Evolutionary conservation across 35 echinoderm and acorn worm genomes (phyloP).

Genomic region (Patiria miniata): DNA sequence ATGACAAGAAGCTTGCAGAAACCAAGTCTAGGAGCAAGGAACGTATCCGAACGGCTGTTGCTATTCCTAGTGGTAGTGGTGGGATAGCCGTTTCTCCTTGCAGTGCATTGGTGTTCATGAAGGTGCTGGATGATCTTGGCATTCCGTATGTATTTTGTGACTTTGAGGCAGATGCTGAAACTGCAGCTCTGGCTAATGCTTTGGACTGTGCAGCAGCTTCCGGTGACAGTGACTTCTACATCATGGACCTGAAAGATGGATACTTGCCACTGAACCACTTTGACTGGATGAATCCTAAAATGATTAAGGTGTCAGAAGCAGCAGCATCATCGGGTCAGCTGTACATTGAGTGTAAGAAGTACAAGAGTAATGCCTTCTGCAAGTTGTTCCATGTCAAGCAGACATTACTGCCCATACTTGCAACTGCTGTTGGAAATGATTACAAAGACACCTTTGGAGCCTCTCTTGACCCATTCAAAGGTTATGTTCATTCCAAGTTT

Average conservation of each 20-base stretch:
- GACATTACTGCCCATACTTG: conserved; percentile 76
- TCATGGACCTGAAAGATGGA: conserved; percentile 77
- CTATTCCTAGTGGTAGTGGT: conserved; percentile 39
- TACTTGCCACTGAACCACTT: conserved; percentile 78
- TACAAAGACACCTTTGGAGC: conserved; percentile 59
- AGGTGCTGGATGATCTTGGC: conserved; percentile 61
- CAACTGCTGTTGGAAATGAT: conserved; percentile 82
- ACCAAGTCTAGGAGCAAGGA: conserved; percentile 54
- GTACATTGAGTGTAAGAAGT: conserved; percentile 56
- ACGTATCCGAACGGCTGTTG: conserved; percentile 43
- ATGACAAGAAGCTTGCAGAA: conserved; percentile 84
- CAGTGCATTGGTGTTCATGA: conserved; percentile 40
- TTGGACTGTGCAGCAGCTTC: conserved; percentile 68
- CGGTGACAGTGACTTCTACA: conserved; percentile 89
- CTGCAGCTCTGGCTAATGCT: conserved; percentile 71
- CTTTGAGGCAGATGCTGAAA: conserved; percentile 97
- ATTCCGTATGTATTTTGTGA: conserved; percentile 75
- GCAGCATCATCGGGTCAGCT: not conserved
- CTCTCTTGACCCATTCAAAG: conserved; percentile 53
- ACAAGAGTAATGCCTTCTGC: conserved; percentile 66
- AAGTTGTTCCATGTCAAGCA: conserved; percentile 64
- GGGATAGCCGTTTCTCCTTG: conserved; percentile 59
- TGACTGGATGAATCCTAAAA: conserved; percentile 57
- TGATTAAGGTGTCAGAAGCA: not conserved
- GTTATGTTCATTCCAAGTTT: conserved; percentile 35